Percentiles rank a stretch among this genome's conserved stretches.
Conservation (phyloP, 2,113 vertebrate genomes). For the Albula goreensis region DNA sequence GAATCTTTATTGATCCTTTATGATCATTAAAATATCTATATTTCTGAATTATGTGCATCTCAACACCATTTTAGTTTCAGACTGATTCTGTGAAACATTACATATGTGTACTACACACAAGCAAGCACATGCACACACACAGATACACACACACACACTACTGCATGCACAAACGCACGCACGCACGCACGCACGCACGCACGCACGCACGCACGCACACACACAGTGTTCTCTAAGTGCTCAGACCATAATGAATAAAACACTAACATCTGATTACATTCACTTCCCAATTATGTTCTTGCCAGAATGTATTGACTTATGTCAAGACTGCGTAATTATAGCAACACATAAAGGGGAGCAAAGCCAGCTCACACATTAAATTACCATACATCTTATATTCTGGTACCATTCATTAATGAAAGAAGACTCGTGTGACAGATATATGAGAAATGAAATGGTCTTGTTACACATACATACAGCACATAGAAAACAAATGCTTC, state of each 20-base stretch:
- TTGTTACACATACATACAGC: neutral
- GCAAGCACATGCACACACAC: neutral
- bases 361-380: neutral
- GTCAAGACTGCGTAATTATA: neutral
- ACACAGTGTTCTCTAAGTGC: slow-evolving; percentile 7
- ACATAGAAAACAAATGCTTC: neutral
- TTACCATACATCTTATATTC: neutral
- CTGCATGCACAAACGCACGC: neutral
- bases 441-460: neutral
- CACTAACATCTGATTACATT: neutral
- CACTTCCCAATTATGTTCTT: neutral
- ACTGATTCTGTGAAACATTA: too few species aligned
- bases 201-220: slow-evolving; percentile 21
- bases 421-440: neutral
- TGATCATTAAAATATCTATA: too few species aligned
- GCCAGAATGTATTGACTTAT: neutral
- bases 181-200: slow-evolving; percentile 20
- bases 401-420: neutral
- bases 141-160: neutral
- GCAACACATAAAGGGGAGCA: neutral
- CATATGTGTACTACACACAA: too few species aligned
- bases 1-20: too few species aligned
- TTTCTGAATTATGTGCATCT: too few species aligned
- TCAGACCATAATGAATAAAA: neutral
- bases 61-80: too few species aligned